Percentiles rank a stretch among this genome's conserved stretches.
Evolutionary conservation across 2,113 vertebrate species (phyloP).

Genomic region (Gnathonemus echidnorhynchus): DNA sequence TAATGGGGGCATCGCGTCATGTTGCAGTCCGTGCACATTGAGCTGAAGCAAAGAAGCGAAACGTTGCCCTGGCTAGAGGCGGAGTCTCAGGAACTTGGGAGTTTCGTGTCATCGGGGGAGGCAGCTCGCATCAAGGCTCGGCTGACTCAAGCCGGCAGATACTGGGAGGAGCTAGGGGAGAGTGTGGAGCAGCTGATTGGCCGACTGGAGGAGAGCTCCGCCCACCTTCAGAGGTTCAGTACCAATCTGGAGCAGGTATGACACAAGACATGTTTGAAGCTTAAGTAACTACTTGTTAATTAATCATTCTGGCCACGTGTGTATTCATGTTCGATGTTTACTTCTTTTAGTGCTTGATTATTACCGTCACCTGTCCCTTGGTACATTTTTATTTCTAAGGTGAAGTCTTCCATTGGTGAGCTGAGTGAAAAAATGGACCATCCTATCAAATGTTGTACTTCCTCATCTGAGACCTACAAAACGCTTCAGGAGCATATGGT

Average conservation of each 20-base stretch:
- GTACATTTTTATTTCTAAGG: conserved; percentile 47
- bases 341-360: not conserved
- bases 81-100: conserved; percentile 67
- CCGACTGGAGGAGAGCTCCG: conserved; percentile 66
- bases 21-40: conserved; percentile 58
- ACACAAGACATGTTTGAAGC: not conserved
- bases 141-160: conserved; percentile 77
- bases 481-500: conserved; percentile 80
- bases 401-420: conserved; percentile 60
- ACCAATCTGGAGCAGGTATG: conserved; percentile 71
- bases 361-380: not conserved
- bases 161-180: conserved; percentile 85
- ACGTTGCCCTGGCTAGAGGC: conserved; percentile 70
- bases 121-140: conserved; percentile 81
- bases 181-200: conserved; percentile 67
- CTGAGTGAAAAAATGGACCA: conserved; percentile 65
- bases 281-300: not conserved
- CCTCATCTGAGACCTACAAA: conserved; percentile 73
- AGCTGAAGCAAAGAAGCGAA: conserved; percentile 61
- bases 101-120: conserved; percentile 84
- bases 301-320: not conserved
- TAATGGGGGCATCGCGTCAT: not conserved
- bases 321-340: not conserved
- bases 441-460: conserved; percentile 69
- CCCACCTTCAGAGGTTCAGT: conserved; percentile 74